Evolutionary conservation across 1,140 invertebrate genomes (phyloP).

Genomic region (Saccostrea cuccullata): DNA sequence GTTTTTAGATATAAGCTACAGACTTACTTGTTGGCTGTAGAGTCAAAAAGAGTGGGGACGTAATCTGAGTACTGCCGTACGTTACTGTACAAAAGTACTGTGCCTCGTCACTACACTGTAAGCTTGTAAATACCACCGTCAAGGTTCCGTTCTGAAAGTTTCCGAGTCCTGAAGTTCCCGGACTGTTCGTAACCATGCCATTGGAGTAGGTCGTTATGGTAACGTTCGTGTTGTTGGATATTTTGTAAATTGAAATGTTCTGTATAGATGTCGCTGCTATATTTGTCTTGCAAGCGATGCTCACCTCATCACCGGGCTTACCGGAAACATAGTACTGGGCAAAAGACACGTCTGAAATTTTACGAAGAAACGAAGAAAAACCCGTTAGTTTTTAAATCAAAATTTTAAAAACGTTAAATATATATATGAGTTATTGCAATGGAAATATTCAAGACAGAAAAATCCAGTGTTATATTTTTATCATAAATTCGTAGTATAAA

Average conservation of each 20-base stretch:
- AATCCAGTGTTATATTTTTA: too few relatives aligned
- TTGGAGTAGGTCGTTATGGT: not conserved
- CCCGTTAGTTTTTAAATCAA: not conserved
- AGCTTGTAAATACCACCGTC: not conserved
- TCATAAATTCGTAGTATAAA: too few relatives aligned
- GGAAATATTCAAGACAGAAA: not conserved
- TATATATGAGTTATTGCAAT: not conserved
- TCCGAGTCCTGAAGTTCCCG: not conserved
- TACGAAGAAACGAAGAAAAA: not conserved
- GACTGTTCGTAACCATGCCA: not conserved
- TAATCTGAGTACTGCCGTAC: not conserved
- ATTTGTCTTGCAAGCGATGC: not conserved
- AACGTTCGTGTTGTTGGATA: not conserved
- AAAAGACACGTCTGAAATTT: conserved; percentile 7
- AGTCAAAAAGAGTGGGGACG: not conserved
- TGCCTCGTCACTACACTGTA: conserved; percentile 8
- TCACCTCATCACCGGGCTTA: not conserved
- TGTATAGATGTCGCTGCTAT: not conserved
- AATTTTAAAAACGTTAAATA: not conserved
- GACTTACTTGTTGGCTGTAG: conserved; percentile 2
- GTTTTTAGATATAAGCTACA: too few relatives aligned
- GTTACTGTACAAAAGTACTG: not conserved
- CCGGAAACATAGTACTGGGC: not conserved
- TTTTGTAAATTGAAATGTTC: not conserved
- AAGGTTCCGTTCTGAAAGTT: not conserved